Percentiles rank a stretch among this genome's conserved stretches.
Evolutionary conservation across 1,140 invertebrate species (phyloP).

Genomic region (Leptopilina clavipes): DNA sequence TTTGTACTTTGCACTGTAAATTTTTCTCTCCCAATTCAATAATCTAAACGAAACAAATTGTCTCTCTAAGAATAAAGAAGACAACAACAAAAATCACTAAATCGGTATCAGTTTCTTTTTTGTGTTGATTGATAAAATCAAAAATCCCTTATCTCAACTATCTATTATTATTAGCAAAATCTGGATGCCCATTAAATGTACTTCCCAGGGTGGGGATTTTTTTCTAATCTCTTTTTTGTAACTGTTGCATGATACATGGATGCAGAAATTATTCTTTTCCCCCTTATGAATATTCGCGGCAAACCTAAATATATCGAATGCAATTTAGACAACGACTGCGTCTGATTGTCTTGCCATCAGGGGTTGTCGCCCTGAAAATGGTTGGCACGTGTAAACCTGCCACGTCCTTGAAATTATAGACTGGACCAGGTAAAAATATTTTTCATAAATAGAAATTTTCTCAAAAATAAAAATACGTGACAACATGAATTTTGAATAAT

Average conservation of each 20-base stretch:
- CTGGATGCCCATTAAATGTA: too few relatives aligned
- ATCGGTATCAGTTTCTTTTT: not conserved
- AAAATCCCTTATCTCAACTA: not conserved
- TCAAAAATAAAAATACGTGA: not conserved
- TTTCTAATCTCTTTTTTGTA: not conserved
- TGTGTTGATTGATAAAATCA: not conserved
- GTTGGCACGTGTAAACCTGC: slow-evolving; percentile 8
- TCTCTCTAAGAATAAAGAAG: not conserved
- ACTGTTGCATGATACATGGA: not conserved
- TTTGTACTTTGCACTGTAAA: slow-evolving; percentile 5
- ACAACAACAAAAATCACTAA: not conserved
- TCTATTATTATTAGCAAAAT: not conserved
- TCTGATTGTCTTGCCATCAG: not conserved
- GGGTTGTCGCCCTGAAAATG: slow-evolving; percentile 22
- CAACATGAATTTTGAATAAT: too few relatives aligned
- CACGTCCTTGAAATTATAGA: not conserved
- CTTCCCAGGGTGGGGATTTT: not conserved
- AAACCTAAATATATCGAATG: too few relatives aligned
- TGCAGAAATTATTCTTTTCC: not conserved
- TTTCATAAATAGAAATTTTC: not conserved
- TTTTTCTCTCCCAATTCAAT: not conserved
- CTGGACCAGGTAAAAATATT: not conserved
- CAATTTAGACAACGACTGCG: not conserved
- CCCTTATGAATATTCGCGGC: too few relatives aligned
- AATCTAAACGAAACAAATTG: not conserved